A percentile compares a stretch with the other conserved stretches of the same genome.
Conservation (phyloP, 2,113 vertebrate species). For the Cervus canadensis region DNA sequence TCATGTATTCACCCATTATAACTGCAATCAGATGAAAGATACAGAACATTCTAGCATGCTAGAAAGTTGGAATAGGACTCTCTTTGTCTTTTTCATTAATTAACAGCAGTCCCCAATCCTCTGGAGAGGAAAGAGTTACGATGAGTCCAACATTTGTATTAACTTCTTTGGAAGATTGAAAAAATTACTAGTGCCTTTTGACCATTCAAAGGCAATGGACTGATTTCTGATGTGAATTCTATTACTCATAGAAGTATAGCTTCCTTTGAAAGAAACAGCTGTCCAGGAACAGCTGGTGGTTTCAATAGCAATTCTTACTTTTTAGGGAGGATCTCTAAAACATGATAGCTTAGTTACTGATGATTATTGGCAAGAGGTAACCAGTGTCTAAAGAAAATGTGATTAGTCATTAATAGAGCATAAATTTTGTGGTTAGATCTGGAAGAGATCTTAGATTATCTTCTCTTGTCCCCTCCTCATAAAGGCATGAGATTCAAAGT, state of each 20-base stretch:
- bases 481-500: neutral
- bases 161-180: neutral
- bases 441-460: neutral
- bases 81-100: conserved; percentile 13
- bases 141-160: neutral
- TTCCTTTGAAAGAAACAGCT: neutral
- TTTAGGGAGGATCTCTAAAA: neutral
- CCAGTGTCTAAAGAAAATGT: neutral
- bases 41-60: neutral
- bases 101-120: neutral
- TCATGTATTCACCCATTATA: neutral
- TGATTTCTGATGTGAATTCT: neutral
- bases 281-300: neutral
- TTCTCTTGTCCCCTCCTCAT: neutral
- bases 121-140: neutral
- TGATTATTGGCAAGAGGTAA: neutral
- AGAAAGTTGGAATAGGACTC: neutral
- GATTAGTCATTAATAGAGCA: neutral
- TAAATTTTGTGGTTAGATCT: neutral
- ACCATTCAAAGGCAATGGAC: neutral
- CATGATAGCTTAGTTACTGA: neutral
- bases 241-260: neutral
- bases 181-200: neutral
- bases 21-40: neutral
- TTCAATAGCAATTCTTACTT: neutral